Base-by-base conservation (phyloP, 2,113 vertebrate species). In the Cochlearius cochlearius region DNA sequence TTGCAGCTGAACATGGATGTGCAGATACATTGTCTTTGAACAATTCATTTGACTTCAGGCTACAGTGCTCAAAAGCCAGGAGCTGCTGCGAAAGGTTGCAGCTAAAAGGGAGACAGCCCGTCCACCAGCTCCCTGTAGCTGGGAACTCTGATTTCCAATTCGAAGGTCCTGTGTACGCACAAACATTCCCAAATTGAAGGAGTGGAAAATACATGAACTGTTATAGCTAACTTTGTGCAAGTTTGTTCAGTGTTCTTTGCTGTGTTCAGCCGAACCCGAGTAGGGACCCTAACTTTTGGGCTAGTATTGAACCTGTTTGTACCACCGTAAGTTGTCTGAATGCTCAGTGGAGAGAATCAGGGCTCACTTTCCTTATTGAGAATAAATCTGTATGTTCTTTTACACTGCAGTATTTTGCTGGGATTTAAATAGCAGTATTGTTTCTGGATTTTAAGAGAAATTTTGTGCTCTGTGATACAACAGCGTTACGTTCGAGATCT, bases 1-100 rank as follows among this genome's bases (percentile, higher is more conserved):
- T 92, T 80, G 72, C 53, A 82, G 45, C 32, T 88, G 58, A 95
- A 81, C 27, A 49, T n/a, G 67, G 92, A 62, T 67, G 71, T 86
- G 58, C 85, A 96, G 78, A 90, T 83, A 67, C 62, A 41, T 21
- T 76, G 74, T 69, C 71, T 95, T 88, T 95, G 59, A 93, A 93
- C 63, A 69, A 45, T 69, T 81, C 63, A 29, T 90, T 95, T 96
- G 59, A 79, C 93, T 95, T 90, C 41, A 83, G 82, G 92, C 93
- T 94, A 89, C 50, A 41, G 29, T 36, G 50, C n/a, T 88, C 30
- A 74, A 74, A 92, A 86, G 38, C 26, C 75, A 86, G 71, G 41
- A 86, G 45, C 49, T 49, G 39, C 82, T 62, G 56, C 75, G 68
- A 75, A 87, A 50, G 10, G 15, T 91, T 88, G 39, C 13, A 34